A percentile compares a stretch with the other conserved stretches of the same genome.
Conservation (phyloP, 1,140 invertebrate genomes). For the Triops cancriformis region DNA sequence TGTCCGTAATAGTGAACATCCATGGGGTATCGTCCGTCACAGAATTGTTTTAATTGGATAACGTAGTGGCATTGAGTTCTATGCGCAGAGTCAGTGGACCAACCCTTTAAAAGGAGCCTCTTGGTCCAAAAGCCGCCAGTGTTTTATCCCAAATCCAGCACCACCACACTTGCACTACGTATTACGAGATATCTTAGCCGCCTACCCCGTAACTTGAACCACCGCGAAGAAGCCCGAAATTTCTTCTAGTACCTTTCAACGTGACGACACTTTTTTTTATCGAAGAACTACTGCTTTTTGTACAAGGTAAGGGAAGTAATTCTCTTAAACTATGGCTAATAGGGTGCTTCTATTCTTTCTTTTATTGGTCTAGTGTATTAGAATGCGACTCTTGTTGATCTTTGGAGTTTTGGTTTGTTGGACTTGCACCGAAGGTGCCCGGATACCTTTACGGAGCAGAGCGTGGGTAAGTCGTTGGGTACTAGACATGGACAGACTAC, state of each 20-base stretch:
- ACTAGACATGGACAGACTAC: neutral
- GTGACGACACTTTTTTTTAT: too few species aligned
- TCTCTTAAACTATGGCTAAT: neutral
- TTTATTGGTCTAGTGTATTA: neutral
- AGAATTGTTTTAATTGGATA: neutral
- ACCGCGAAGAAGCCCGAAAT: too few species aligned
- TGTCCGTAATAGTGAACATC: neutral
- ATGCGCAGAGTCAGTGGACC: neutral
- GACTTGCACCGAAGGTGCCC: neutral
- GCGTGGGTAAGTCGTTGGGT: neutral
- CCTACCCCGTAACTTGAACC: too few species aligned
- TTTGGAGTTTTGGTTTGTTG: neutral
- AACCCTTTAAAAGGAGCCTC: neutral
- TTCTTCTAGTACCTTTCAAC: too few species aligned
- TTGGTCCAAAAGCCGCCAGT: neutral
- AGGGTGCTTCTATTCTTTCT: neutral
- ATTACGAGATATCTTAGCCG: neutral
- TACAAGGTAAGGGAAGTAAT: neutral
- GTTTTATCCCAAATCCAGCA: neutral
- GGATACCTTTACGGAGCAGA: neutral
- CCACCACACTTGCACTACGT: neutral
- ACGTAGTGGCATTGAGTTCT: neutral
- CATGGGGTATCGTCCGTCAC: too few species aligned
- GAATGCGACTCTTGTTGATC: neutral
- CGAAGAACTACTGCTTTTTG: too few species aligned